Evolutionary conservation across 2,888 invertebrate genomes (phyloP).

Genomic region (Hypsopygia costalis): DNA sequence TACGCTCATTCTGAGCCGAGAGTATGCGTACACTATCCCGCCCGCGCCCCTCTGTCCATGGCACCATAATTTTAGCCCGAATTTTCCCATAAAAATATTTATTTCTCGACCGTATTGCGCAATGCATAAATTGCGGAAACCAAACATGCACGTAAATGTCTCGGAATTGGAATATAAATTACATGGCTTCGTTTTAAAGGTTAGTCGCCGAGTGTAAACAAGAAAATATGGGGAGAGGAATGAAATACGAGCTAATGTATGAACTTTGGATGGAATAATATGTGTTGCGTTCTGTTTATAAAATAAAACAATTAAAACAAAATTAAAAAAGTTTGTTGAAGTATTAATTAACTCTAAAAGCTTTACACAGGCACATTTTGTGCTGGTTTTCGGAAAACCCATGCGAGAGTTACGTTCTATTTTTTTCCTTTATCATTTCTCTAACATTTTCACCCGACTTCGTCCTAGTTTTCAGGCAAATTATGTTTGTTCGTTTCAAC

Average conservation of each 20-base stretch:
- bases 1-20: background rate
- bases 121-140: slow-evolving; percentile 48
- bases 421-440: too few relatives aligned
- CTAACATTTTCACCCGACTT: too few relatives aligned
- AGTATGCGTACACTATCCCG: slow-evolving; percentile 16
- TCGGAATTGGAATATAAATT: slow-evolving; percentile 12
- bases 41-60: slow-evolving; percentile 30
- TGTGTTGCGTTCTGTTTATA: too few relatives aligned
- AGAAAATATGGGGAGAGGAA: background rate
- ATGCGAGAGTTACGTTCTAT: too few relatives aligned
- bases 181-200: background rate
- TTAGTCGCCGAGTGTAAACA: background rate
- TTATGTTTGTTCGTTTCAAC: too few relatives aligned
- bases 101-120: slow-evolving; percentile 60
- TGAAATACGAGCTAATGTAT: background rate
- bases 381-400: too few relatives aligned
- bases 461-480: too few relatives aligned
- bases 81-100: slow-evolving; percentile 66
- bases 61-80: slow-evolving; percentile 45
- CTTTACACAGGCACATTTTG: too few relatives aligned
- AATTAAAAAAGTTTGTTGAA: too few relatives aligned
- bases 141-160: slow-evolving; percentile 23
- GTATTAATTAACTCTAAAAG: too few relatives aligned
- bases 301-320: too few relatives aligned
- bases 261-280: too few relatives aligned